Percentiles rank a stretch among this genome's conserved stretches.
phyloP scores from a whole-genome alignment of 2,888 invertebrate species.

The Fabriciana adippe region DNA sequence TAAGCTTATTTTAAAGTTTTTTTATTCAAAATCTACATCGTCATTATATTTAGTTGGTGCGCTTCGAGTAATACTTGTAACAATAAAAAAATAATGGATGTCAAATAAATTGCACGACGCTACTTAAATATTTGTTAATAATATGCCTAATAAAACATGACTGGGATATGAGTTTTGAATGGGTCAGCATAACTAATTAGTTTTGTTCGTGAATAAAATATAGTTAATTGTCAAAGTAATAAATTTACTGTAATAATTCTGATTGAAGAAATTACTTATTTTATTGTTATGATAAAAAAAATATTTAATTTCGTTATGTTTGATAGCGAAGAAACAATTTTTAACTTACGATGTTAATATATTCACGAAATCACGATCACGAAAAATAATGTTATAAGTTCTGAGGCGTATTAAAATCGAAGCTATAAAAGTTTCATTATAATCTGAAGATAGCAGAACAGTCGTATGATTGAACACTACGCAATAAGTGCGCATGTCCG shows the following conservation, averaged over 20 bases:
- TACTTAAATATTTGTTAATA: conserved; percentile 43
- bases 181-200: conserved; percentile 28
- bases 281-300: too few relatives aligned
- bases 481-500: conserved; percentile 62
- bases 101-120: conserved; percentile 47
- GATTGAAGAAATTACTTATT: too few relatives aligned
- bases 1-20: conserved; percentile 57
- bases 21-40: conserved; percentile 67
- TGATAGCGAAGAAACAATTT: too few relatives aligned
- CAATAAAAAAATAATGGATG: conserved; percentile 64
- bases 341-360: too few relatives aligned
- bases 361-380: too few relatives aligned
- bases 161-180: conserved; percentile 41
- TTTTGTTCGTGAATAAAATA: background rate
- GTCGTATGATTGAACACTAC: conserved; percentile 73
- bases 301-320: too few relatives aligned
- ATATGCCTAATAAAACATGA: conserved; percentile 47
- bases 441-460: conserved; percentile 75
- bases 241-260: too few relatives aligned
- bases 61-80: conserved; percentile 59
- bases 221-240: too few relatives aligned
- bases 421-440: conserved; percentile 78
- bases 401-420: conserved; percentile 59
- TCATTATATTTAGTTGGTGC: conserved; percentile 79
- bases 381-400: conserved; percentile 22